Evolutionary conservation across 1,140 invertebrate genomes (phyloP).

Genomic region (Mactra quadrangularis): DNA sequence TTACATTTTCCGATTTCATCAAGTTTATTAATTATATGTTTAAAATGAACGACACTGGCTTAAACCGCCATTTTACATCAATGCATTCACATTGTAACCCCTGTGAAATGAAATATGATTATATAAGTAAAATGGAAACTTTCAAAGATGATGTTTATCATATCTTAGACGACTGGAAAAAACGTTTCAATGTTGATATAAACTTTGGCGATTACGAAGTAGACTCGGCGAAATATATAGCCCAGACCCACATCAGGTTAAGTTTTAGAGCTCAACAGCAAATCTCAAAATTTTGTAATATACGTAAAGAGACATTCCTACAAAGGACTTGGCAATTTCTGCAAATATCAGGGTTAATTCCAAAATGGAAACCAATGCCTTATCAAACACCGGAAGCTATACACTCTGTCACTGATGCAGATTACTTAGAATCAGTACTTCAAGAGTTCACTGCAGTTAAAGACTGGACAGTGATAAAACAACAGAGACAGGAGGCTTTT

Average conservation of each 20-base stretch:
- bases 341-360: slow-evolving; percentile 38
- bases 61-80: slow-evolving; percentile 26
- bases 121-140: slow-evolving; percentile 44
- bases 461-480: slow-evolving; percentile 7
- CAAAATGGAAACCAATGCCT: slow-evolving; percentile 22
- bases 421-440: background rate
- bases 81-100: slow-evolving; percentile 37
- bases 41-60: background rate
- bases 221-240: background rate
- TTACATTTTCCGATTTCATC: slow-evolving; percentile 12
- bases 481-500: slow-evolving; percentile 33
- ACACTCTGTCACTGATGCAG: background rate
- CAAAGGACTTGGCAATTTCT: slow-evolving; percentile 39
- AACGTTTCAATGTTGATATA: slow-evolving; percentile 9
- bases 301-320: slow-evolving; percentile 15
- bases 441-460: background rate
- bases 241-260: slow-evolving; percentile 4
- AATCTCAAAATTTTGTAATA: slow-evolving; percentile 25
- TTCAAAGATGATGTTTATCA: slow-evolving; percentile 28
- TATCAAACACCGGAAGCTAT: background rate
- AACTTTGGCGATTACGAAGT: slow-evolving; percentile 28
- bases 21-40: slow-evolving; percentile 86
- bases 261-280: slow-evolving; percentile 20
- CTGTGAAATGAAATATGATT: slow-evolving; percentile 32
- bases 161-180: slow-evolving; percentile 15